Evolutionary conservation across 2,113 vertebrate species (phyloP).

Genomic region (Actinemys pallida): DNA sequence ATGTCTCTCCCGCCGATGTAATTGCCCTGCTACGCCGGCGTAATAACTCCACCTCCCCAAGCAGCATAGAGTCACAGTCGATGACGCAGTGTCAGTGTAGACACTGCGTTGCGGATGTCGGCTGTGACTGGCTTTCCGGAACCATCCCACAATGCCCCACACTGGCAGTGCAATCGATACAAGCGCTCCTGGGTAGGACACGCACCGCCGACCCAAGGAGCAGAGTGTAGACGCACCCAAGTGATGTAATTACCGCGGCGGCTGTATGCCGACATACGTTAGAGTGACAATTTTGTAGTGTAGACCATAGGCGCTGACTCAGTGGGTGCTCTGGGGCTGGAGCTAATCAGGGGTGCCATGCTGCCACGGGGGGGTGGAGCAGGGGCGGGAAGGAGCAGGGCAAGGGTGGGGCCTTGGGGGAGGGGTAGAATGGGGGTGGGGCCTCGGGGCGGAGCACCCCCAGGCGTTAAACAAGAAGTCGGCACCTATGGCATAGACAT

Average conservation of each 20-base stretch:
- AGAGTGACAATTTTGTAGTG: neutral
- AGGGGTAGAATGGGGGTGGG: too few species aligned
- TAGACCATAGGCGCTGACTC: neutral
- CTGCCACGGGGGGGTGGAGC: too few species aligned
- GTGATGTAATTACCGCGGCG: fast-evolving
- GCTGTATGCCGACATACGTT: neutral
- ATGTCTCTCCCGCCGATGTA: neutral
- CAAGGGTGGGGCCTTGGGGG: too few species aligned
- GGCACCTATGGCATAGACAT: too few species aligned
- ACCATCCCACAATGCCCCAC: neutral
- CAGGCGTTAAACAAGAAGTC: too few species aligned
- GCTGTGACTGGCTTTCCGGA: neutral
- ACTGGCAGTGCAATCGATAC: neutral
- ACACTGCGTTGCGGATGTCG: neutral
- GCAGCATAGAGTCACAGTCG: too few species aligned
- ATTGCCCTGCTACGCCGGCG: neutral
- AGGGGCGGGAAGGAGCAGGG: too few species aligned
- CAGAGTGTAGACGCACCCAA: neutral
- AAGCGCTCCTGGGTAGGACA: neutral
- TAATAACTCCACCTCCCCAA: neutral
- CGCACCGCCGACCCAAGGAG: too few species aligned
- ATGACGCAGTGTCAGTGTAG: neutral
- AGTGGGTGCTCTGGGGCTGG: too few species aligned
- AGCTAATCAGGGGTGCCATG: too few species aligned
- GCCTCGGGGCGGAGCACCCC: neutral